Base-by-base conservation (phyloP, 2,113 vertebrate species). In the Diphyllodes magnificus region DNA sequence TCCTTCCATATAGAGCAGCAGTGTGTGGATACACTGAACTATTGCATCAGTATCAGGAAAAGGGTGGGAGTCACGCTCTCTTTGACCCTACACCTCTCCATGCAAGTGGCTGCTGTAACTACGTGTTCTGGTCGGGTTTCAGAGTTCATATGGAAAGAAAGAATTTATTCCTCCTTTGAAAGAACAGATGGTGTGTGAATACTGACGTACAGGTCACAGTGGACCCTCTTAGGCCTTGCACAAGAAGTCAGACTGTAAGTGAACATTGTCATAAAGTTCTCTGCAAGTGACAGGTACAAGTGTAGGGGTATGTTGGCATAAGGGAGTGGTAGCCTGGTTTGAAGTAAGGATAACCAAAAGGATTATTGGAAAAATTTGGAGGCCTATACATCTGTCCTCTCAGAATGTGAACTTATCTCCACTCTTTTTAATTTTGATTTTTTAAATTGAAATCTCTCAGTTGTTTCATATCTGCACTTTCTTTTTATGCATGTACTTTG, bases 21-120 rank as follows among this genome's bases (percentile, higher is more conserved):
- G 28, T 9, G 25, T 47, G n/a, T 72, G 53, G 27, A 69, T 65
- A 30, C 61, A 50, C 17, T 53, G 89, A 91, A 31, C 61, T 82
- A 68, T 6, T 84, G 49, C 28, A 35, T 54, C 25, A 2, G 37
- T 73, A 49, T 57, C 57, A 65, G 82, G 51, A 87, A 40, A 66
- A 47, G 4, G 9, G 8, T 47, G 27, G 13, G 8, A 7, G 6
- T 51, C 24, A 9, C 0, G 0, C 28, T 70, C 9, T 42, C 87
- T 81, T n/a, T 79, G 50, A 60, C 57, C 25, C 60, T 49, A 10
- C 1, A 27, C 22, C 7, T 86, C 86, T 69, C 50, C 27, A 2
- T 1, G 5, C 3, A 69, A 76, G 39, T n/a, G 15, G 5, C 33
- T 89, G 42, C 57, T 80, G 15, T 59, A 66, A 25, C 30, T 53